These are phyloP conservation scores for Diploptera punctata DNA, from an alignment of 2,888 invertebrate species.

Conservation along the genomic window DNA sequence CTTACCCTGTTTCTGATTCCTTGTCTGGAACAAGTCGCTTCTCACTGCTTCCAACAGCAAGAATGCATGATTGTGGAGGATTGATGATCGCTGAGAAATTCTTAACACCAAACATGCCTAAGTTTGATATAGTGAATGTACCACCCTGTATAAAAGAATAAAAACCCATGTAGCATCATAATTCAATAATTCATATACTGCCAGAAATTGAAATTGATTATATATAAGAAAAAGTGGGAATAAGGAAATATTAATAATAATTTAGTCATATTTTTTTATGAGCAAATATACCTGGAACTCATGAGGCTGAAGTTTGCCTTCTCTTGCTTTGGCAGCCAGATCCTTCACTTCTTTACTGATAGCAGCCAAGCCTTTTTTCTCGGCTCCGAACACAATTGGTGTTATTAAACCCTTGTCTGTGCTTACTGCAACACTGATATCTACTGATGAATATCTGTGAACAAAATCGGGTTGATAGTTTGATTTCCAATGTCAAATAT, in stretches of 20 bases:
- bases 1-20: conserved; percentile 16
- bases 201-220: background rate
- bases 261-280: too few species aligned
- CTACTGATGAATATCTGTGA: conserved; percentile 53
- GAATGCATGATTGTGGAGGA: conserved; percentile 70
- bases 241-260: background rate
- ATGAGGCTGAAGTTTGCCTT: conserved; percentile 68
- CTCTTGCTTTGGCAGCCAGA: conserved; percentile 63
- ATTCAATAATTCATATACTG: background rate
- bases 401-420: conserved; percentile 70
- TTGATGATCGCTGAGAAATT: conserved; percentile 73
- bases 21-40: conserved; percentile 23
- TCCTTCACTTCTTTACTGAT: conserved; percentile 61
- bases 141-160: background rate
- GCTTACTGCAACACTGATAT: conserved; percentile 69
- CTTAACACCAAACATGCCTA: conserved; percentile 71
- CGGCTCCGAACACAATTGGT: conserved; percentile 65
- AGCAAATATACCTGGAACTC: conserved; percentile 76
- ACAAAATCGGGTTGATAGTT: too few species aligned
- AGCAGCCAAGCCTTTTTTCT: conserved; percentile 59
- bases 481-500: too few species aligned
- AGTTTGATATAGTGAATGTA: conserved; percentile 65
- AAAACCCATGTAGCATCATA: background rate
- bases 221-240: background rate
- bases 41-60: conserved; percentile 60